Evolutionary conservation across 2,113 vertebrate genomes (phyloP), one percentile per base, ranked within the genome.

Genomic region (Vulpes lagopus): DNA sequence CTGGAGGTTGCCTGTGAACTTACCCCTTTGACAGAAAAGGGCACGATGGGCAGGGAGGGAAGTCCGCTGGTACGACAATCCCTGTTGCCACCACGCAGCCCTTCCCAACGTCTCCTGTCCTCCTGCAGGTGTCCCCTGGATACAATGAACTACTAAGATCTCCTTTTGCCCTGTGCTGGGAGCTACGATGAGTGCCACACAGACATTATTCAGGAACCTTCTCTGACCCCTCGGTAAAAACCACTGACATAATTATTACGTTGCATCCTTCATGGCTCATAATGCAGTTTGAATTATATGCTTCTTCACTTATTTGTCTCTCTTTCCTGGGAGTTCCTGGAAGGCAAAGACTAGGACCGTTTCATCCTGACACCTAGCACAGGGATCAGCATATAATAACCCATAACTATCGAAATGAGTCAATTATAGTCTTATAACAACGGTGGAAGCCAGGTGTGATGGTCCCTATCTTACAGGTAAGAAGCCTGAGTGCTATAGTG

Each of bases 1-100:
- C 53, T n/a, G 35, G 38, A 57, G 10, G 25, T 64, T 11, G 1
- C 2, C 4, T 1, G 14, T 23, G 51, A 91, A 27, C n/a, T 27
- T 0, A 15, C 19, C 8, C 57, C 73, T 60, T 25, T 80, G 32
- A 32, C 43, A 82, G 38, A 59, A 8, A 78, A 60, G 2, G 57
- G 15, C 1, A 0, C 7, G 16, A 15, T 0, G 14, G 32, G 49
- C 11, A 35, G 49, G 25, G 30, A 12, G 7, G 2, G 6, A 12
- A 23, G 57, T 53, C 62, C 16, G 0, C 10, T 0, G 81, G 12
- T 0, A 17, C 15, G 7, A 53, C 11, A 19, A 19, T 1, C 15
- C 7, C 73, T 27, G 7, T 0, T 2, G 32, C 16, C 16, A 15
- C 53, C 38, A 23, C 49, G 5, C 11, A 57, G 35, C 35, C 20